Evolutionary conservation across 2,888 invertebrate species (phyloP), one percentile per base, ranked within the genome.

Genomic region (Desoria tigrina): DNA sequence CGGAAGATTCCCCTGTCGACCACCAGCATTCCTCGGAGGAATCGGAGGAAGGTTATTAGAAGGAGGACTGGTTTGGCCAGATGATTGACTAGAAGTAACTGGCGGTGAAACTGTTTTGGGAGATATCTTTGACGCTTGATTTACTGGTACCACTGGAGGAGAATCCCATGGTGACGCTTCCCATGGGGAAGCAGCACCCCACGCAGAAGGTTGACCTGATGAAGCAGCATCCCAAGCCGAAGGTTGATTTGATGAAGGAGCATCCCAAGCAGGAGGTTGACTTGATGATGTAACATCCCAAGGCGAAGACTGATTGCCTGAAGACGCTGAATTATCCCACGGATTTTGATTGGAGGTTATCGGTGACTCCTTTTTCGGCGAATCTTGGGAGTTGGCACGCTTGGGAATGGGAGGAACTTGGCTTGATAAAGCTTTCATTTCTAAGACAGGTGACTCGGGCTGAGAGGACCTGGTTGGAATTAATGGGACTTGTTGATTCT

Each of bases 1-100:
- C 69, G 84, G 82, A 64, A 81, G 83, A 2, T 84, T 82, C 32
- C 86, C 84, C 42, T 84, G 84, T 0, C 84, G 82, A 32, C 60
- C 9, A 51, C 61, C 66, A 16, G 42, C 61, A 23, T 74, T 68
- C 42, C 76, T 42, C 9, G 71, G 68, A 28, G 76, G 76, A 37
- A 76, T 59, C 14, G 74, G 74, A 60, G 76, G 76, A 27, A 76
- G 42, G 51, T 72, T 68, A 7, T 24, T 26, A 14, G 54, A 14
- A 18, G 68, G 53, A 23, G 72, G 66, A 53, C 59, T 65, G 26
- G 53, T 66, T 24, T 68, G 65, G 6, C 64, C 68, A 53, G 68
- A 68, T 18, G 62, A 56, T 60, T 68, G 68, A 68, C 68, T 68
- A 68, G 68, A 68, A 50, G 18, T 4, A 18, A 45, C 6, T 21